Evolutionary conservation across 2,113 vertebrate species (phyloP), one percentile per base, ranked within the genome.

Genomic region (Pelmatolapia mariae): DNA sequence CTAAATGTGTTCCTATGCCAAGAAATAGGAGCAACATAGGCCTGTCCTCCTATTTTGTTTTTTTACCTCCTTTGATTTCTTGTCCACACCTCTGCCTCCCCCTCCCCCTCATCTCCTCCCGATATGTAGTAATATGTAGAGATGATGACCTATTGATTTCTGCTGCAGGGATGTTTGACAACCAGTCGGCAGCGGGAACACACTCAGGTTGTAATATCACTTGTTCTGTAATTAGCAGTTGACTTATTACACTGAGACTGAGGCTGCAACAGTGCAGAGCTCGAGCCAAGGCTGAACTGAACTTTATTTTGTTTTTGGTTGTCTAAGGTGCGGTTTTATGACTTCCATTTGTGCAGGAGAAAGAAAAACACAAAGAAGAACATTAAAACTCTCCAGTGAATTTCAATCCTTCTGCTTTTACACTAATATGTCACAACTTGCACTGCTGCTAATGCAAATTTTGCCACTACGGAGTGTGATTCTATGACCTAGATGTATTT

Each of bases 91-190:
- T 22, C 54, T 57, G 43, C 54, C 36, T 8, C 47, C 71, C 38
- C 76, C 79, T 52, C 80, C 57, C 33, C 59, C n/a, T 22, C 13
- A 13, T 12, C 59, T 53, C 68, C 53, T 53, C 47, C 61, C 84
- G 80, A 89, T 91, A 83, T 89, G 91, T 89, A 83, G 89, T 92
- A 90, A 93, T 92, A 91, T 93, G 91, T 89, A 93, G 89, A 92
- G 91, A 95, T 94, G 94, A 95, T 92, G 91, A 91, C 84, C 89
- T 93, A 94, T 94, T 95, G 94, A 95, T 95, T 95, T 94, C 47
- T 87, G 85, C 90, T 92, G 87, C 24, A 81, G 92, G 90, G 86
- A 87, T 92, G 89, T 93, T 93, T 93, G 90, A 92, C 87, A 80
- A 91, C 85, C 82, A 88, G 88, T 78, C 68, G 50, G 92, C 59